A percentile compares a stretch with the other conserved stretches of the same genome.
Evolutionary conservation across 2,797 vertebrate species (phyloP).

Genomic region (Trematomus bernacchii): DNA sequence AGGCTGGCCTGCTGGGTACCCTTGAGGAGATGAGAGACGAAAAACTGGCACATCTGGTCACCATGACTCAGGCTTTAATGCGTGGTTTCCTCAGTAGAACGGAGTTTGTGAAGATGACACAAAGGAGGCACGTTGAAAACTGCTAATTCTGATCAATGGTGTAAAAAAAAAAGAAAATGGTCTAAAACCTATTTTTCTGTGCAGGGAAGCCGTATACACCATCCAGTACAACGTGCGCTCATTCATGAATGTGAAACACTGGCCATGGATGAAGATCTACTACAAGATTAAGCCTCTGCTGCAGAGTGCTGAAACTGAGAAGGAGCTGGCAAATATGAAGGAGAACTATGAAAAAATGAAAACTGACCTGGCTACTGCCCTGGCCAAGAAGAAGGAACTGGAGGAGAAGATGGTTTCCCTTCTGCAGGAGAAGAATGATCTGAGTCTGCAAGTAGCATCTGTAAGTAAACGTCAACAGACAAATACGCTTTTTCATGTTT

Average conservation of each 20-base stretch:
- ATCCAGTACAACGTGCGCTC: no score
- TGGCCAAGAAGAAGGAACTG: conserved; percentile 90
- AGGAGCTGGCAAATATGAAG: conserved; percentile 91
- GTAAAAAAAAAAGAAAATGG: no score
- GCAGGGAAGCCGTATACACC: conserved; percentile 88
- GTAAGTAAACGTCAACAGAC: no score
- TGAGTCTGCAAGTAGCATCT: conserved; percentile 91
- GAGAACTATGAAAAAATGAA: conserved; percentile 83
- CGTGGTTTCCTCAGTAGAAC: conserved; percentile 86
- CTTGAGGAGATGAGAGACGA: conserved; percentile 91
- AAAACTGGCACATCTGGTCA: conserved; percentile 86
- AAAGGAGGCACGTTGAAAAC: conserved; percentile 77
- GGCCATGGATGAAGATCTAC: conserved; percentile 96
- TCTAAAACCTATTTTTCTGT: no score
- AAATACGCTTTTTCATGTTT: not conserved
- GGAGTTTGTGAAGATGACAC: conserved; percentile 88
- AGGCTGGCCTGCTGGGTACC: conserved; percentile 88
- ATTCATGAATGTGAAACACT: no score
- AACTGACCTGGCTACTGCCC: conserved; percentile 84
- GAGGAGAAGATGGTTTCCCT: conserved; percentile 92
- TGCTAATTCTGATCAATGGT: no score
- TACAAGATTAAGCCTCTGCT: conserved; percentile 95
- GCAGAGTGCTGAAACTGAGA: conserved; percentile 91
- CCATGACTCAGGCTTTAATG: conserved; percentile 86
- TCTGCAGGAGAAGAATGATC: conserved; percentile 92